Percentiles rank a stretch among this genome's conserved stretches.
Evolutionary conservation across 1,140 invertebrate species (phyloP).

Genomic region (Leptinotarsa texana): DNA sequence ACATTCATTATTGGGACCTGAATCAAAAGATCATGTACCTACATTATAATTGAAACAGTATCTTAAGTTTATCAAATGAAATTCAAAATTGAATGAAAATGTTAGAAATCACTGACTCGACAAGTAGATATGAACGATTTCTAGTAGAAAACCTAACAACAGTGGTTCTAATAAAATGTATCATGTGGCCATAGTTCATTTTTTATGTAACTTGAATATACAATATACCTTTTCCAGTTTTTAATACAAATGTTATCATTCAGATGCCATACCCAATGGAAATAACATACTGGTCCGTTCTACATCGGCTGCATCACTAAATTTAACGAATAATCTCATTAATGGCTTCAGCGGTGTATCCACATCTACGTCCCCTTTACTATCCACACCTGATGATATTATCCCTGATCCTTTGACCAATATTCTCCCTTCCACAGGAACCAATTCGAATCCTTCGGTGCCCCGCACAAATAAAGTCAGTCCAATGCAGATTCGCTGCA

Average conservation of each 20-base stretch:
- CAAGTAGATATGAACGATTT: too few species aligned
- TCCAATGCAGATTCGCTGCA: constrained; percentile 85
- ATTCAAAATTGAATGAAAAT: too few species aligned
- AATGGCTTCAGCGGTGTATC: constrained; percentile 63
- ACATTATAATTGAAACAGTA: too few species aligned
- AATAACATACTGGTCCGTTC: constrained; percentile 56
- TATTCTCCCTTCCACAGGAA: constrained; percentile 45
- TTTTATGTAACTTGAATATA: too few species aligned
- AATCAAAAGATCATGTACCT: too few species aligned
- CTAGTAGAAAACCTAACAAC: too few species aligned
- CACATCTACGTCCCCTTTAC: constrained; percentile 65
- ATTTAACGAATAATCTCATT: constrained; percentile 56
- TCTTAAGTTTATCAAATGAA: too few species aligned
- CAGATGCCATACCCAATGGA: constrained; percentile 42
- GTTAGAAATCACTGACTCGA: too few species aligned
- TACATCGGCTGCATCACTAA: constrained; percentile 54
- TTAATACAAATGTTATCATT: background rate
- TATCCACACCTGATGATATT: constrained; percentile 58
- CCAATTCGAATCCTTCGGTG: constrained; percentile 56
- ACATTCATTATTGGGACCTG: too few species aligned
- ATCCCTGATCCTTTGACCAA: constrained; percentile 52
- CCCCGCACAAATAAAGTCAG: constrained; percentile 72
- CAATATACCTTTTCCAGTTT: too few species aligned
- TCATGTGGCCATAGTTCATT: too few species aligned
- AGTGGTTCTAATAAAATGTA: too few species aligned